Evolutionary conservation across 2,113 vertebrate genomes (phyloP).

Genomic region (Motacilla alba): DNA sequence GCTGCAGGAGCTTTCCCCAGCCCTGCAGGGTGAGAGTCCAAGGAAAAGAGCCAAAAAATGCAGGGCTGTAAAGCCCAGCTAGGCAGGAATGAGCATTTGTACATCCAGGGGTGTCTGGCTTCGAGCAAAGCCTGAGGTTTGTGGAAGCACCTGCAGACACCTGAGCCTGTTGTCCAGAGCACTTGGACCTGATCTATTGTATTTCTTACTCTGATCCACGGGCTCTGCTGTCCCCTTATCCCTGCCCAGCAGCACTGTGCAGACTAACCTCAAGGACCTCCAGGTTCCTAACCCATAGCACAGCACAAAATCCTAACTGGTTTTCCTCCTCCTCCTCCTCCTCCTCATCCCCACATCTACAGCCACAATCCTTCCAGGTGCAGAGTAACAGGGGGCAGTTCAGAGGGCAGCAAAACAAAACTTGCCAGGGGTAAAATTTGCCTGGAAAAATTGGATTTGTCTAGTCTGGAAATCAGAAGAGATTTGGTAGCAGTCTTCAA

Average conservation of each 20-base stretch:
- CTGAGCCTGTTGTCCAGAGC: accelerated
- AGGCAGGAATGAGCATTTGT: accelerated
- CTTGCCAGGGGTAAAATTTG: accelerated
- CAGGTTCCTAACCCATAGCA: neutral
- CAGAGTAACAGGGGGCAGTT: neutral
- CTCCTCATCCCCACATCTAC: neutral
- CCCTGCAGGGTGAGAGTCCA: accelerated
- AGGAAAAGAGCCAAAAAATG: neutral
- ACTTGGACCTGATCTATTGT: too few species aligned
- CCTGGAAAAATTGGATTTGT: neutral
- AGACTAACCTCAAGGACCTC: neutral
- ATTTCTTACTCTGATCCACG: neutral
- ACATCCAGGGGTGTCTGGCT: accelerated
- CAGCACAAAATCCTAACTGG: neutral
- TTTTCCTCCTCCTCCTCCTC: neutral
- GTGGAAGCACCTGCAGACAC: neutral
- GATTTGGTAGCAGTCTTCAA: neutral
- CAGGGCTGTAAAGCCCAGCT: neutral
- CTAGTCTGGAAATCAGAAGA: neutral
- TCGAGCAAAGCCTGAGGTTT: accelerated
- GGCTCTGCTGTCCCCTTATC: neutral
- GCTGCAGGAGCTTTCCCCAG: neutral
- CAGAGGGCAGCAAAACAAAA: neutral
- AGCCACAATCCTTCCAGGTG: neutral
- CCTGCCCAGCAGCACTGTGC: accelerated